A percentile compares a stretch with the other conserved stretches of the same genome.
Conservation (phyloP, 2,797 vertebrate species). For the Phalanger gymnotis region DNA sequence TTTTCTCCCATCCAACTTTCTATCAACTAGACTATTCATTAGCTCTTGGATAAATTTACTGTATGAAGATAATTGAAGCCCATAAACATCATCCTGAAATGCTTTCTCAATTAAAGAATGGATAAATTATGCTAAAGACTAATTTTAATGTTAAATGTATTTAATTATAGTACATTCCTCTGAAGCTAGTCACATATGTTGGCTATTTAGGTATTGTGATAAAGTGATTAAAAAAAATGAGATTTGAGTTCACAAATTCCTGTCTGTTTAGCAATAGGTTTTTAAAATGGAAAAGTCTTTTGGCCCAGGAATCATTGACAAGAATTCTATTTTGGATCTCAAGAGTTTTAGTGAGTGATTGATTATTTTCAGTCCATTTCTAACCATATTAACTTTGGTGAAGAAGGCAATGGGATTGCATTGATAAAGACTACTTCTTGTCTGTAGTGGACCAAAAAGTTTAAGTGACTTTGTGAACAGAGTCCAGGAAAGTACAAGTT, state of each 20-base stretch:
- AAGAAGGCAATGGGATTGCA: neutral
- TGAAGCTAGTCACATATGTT: neutral
- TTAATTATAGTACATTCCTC: constrained; percentile 1
- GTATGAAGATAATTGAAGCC: constrained; percentile 18
- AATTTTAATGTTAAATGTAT: neutral
- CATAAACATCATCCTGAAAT: neutral
- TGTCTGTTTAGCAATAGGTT: neutral
- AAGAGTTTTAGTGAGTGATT: neutral
- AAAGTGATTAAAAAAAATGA: neutral
- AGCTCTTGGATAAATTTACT: neutral
- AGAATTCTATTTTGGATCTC: neutral
- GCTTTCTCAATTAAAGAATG: neutral
- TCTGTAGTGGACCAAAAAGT: neutral
- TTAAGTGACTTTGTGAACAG: neutral
- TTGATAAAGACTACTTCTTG: neutral
- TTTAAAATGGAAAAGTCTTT: neutral
- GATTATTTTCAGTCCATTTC: neutral
- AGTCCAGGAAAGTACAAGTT: neutral
- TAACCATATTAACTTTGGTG: neutral
- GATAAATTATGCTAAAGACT: constrained; percentile 7
- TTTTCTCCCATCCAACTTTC: neutral
- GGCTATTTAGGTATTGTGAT: neutral
- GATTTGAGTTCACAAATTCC: neutral
- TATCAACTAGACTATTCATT: neutral
- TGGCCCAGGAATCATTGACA: neutral